Base-by-base conservation (phyloP, 2,113 vertebrate genomes). In the Thomomys bottae region DNA sequence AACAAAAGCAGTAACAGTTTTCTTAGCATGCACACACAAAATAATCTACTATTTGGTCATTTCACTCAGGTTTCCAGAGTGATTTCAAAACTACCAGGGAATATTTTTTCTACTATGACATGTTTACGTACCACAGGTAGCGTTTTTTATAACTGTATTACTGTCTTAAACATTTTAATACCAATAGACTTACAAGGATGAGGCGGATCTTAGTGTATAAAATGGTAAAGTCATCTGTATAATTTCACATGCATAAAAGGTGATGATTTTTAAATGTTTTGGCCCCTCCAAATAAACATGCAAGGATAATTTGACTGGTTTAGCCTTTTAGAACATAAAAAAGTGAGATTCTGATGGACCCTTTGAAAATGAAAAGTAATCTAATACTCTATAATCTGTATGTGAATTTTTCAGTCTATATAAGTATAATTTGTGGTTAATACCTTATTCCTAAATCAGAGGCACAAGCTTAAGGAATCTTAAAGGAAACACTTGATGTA, bases 401-500 rank as follows among this genome's bases (percentile, higher is more conserved):
- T n/a, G 80, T 75, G 64, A n/a, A 84, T 79, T 79, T 84, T 88
- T 81, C 81, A 89, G 64, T 86, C 45, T 94, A 94, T 49, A 79
- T 34, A 76, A 93, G 54, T 45, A 71, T 68, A 80, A 80, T 64
- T 49, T 90, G 61, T 84, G 86, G 36, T 81, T 85, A 84, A 68
- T 59, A 87, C 30, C 89, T 91, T 24, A 17, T 93, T 90, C 61
- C 88, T 94, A 90, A 94, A 87, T 89, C 64, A 92, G 91, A 95
- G 96, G 91, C 90, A 89, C 34, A 81, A 72, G 71, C 66, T 38
- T 70, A 24, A 81, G 85, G n/a, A 59, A 70, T 73, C 94, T 95
- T 91, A 95, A 98, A 96, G 87, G 95, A 91, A 94, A 97, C 89
- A 95, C 80, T 28, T 95, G 95, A 40, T 96, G 96, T 93, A 97